Conservation (phyloP, 2,113 vertebrate genomes). For the Cyphomyrus plagiostoma region DNA sequence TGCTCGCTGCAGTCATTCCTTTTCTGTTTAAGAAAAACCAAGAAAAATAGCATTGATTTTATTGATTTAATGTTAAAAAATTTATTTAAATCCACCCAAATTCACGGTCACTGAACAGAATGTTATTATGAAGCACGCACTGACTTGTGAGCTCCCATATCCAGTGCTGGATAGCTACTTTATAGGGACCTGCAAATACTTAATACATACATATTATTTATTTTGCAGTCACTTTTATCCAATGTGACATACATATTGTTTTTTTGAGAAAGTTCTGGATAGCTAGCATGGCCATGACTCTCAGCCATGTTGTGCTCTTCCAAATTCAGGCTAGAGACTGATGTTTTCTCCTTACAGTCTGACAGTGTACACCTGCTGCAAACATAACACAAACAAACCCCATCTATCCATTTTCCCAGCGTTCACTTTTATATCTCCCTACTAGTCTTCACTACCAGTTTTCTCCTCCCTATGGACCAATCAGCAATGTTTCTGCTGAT, state of each 20-base stretch:
- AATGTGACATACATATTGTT: neutral
- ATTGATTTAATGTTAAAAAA: neutral
- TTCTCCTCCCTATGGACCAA: neutral
- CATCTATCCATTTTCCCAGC: neutral
- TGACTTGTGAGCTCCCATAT: neutral
- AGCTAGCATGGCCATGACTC: neutral
- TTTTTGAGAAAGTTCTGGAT: neutral
- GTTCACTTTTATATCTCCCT: neutral
- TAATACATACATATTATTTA: neutral
- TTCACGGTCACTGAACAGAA: neutral
- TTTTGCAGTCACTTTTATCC: neutral
- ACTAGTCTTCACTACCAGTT: neutral
- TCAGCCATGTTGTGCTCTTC: neutral
- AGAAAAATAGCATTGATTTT: neutral
- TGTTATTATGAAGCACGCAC: neutral
- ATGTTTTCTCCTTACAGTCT: neutral
- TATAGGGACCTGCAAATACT: neutral
- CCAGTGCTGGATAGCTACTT: neutral
- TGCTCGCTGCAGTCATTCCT: neutral
- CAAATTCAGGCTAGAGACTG: neutral
- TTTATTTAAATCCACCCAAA: neutral
- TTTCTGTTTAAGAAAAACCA: neutral
- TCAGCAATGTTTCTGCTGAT: neutral
- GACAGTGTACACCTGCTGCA: neutral
- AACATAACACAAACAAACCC: neutral